Percentiles rank a stretch among this genome's conserved stretches.
Evolutionary conservation across 1,140 invertebrate species (phyloP).

Genomic region (Drosophila arawakana): DNA sequence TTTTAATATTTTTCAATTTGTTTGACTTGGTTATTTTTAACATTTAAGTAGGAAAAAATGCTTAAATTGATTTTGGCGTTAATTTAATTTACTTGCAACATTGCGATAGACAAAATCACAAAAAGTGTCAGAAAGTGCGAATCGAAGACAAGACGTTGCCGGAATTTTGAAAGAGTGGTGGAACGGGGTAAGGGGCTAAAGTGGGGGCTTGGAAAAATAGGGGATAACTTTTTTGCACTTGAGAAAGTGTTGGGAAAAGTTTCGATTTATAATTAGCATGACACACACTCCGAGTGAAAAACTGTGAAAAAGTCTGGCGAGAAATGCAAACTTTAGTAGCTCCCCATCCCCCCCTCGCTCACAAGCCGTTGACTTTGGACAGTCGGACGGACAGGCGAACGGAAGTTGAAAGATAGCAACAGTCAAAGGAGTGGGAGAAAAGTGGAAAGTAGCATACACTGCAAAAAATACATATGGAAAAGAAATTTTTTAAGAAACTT

Average conservation of each 20-base stretch:
- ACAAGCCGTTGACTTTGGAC: not conserved
- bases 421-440: not conserved
- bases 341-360: not conserved
- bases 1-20: too few species aligned
- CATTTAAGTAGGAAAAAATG: slow-evolving; percentile 12
- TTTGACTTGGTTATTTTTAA: not conserved
- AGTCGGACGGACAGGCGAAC: slow-evolving; percentile 5
- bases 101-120: slow-evolving; percentile 42
- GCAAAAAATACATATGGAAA: not conserved
- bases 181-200: too few species aligned
- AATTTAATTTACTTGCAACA: slow-evolving; percentile 72
- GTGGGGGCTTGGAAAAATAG: not conserved
- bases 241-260: slow-evolving; percentile 80
- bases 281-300: slow-evolving; percentile 76
- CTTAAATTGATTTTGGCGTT: slow-evolving; percentile 33
- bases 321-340: slow-evolving; percentile 69
- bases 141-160: slow-evolving; percentile 23
- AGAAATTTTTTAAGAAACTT: not conserved
- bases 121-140: slow-evolving; percentile 70
- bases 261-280: slow-evolving; percentile 83
- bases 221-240: slow-evolving; percentile 60
- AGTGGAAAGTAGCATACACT: not conserved
- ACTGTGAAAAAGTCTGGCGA: slow-evolving; percentile 71
- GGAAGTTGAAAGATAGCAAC: slow-evolving; percentile 12
- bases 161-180: not conserved